Base-by-base conservation (phyloP, 1,140 invertebrate species). In the Hyles vespertilio region DNA sequence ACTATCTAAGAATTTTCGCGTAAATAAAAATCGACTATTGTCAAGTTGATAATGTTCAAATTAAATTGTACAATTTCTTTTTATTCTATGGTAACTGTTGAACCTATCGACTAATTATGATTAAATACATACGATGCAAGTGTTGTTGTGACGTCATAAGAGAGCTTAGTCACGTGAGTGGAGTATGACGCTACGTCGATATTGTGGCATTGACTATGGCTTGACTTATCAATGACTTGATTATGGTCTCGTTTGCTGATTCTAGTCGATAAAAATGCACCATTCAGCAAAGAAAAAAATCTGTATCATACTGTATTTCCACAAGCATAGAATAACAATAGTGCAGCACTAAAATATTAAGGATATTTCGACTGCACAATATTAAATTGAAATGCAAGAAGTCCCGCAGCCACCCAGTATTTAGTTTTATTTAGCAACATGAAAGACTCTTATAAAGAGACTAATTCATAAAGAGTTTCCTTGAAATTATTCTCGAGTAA, bases 61-160 rank as follows among this genome's bases (percentile, higher is more conserved):
- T 45, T 52, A 56, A 65, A 60, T 65, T 65, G 58, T 65, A 65
- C 54, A 60, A 56, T 60, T 57, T 59, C 8, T 60, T 60, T 57
- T 57, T 57, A 60, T 53, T 47, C 50, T 71, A 74, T 73, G 77
- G 77, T 79, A 79, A 79, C 77, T 74, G 53, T 74, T 63, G 60
- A 59, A 50, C 61, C 64, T 77, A 71, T 64, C 11, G 56, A 65
- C 63, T 65, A 65, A 55, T 59, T 51, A 64, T 61, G 66, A 67
- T 74, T 65, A 57, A 67, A 71, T 66, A 68, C 49, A 51, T 61
- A 61, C 51, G 61, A 70, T 61, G 60, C 54, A 57, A 51, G 44
- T 52, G 58, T 57, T 51, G 50, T 68, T 60, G 63, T 67, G 64
- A 67, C 62, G 43, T 56, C 48, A 50, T 67, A 52, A 70, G 57